Conservation (phyloP, 2,113 vertebrate species). For the Montifringilla adamsi region DNA sequence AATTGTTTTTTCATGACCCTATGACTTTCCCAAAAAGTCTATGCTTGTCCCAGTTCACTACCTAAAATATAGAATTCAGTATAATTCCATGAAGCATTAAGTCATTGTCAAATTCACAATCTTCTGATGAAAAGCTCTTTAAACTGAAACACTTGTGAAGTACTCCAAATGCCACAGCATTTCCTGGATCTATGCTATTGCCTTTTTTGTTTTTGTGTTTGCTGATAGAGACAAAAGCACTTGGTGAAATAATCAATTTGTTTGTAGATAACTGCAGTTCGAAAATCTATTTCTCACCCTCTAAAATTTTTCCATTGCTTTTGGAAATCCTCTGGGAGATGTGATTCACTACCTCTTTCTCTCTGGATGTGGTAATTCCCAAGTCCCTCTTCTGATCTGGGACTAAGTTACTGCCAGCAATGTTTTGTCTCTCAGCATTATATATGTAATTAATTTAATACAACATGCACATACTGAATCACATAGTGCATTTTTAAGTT, state of each 20-base stretch:
- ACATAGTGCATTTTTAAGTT: background rate
- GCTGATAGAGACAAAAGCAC: background rate
- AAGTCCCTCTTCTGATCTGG: background rate
- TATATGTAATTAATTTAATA: background rate
- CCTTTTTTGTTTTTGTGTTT: background rate
- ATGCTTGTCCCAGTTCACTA: background rate
- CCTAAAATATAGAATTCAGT: background rate
- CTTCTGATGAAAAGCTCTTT: background rate
- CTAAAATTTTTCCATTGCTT: background rate
- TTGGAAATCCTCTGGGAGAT: background rate
- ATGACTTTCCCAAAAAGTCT: background rate
- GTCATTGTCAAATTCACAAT: background rate
- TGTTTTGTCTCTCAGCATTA: background rate
- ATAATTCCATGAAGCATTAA: background rate
- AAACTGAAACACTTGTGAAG: background rate
- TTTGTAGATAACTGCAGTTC: background rate
- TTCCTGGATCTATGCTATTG: background rate
- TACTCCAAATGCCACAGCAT: background rate
- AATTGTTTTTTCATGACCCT: background rate
- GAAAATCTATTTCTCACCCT: background rate
- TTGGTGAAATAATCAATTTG: background rate
- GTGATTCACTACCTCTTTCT: background rate
- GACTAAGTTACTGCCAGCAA: background rate
- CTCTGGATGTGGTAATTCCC: background rate
- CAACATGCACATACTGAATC: background rate